Evolutionary conservation across 30 jellyfish, hydroid and myxozoan species (phyloP), one percentile per base, ranked within the genome.

Genomic region (Mastigias papua): DNA sequence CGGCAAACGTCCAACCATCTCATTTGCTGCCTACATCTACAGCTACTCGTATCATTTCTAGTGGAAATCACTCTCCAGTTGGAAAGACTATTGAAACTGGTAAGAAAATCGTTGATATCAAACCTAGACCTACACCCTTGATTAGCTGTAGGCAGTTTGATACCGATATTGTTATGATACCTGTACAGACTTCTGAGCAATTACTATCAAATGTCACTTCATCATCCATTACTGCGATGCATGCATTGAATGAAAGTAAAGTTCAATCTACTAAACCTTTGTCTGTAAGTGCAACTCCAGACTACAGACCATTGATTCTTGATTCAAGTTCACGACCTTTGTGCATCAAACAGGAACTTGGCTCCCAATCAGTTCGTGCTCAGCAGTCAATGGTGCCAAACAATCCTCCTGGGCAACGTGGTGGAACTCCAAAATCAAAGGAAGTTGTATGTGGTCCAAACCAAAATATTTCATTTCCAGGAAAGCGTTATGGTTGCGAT

Each of bases 341-440:
- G 16, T 48, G 69, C 0, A 29, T 62, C 3, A 83, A 83, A 26
- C 21, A 71, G 28, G 78, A 37, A 3, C 50, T 28, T 0, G 42
- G 80, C 58, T 58, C 85, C 17, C 80, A 49, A 5, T 11, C 86
- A 2, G 74, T 61, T 32, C 92, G 92, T 1, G 20, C 82, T 34
- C 91, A 67, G 34, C 91, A 42, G 21, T 69, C 67, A 78, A 81
- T 81, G 13, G 54, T 83, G 48, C 92, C 92, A 29, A 83, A 83
- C 27, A 62, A 75, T 34, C 86, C 49, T 0, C 80, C 80, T 34
- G 86, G 49, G 21, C 78, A 49, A 22, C 32, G 54, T 21, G 88
- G 65, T 26, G 57, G 67, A 69, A 69, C 33, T 26, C 86, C 69
- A 66, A 80, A 69, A 32, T 16, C 63, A 27, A 83, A 83, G 33